Evolutionary conservation across 2,797 vertebrate species (phyloP), one percentile per base, ranked within the genome.

Genomic region (Muscicapa comitata): DNA sequence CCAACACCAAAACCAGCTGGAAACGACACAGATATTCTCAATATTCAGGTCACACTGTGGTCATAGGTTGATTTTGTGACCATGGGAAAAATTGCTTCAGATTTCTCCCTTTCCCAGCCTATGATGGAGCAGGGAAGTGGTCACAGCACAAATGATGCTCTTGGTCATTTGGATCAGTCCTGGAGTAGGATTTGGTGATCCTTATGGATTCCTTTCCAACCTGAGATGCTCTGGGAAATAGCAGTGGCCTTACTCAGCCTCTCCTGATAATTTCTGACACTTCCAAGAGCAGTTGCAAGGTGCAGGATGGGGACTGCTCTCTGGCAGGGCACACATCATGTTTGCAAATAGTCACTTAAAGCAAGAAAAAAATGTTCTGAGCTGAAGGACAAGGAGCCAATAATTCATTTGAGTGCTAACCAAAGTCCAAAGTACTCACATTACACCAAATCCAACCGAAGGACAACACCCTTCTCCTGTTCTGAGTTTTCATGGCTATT

Each of bases 371-470:
- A 55, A 90, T 13, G 68, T 31, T 59, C 51, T 74, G 68, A 17
- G 48, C 57, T 62, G 82, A 62, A 62, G 67, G 79, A 70, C 11
- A 5, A 71, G 86, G 62, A 83, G 65, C 65, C 50, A 28, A 4
- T 54, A 71, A 67, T 38, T 88, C 72, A 14, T 53, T 28, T 57
- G 50, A 9, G 76, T 61, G 88, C 84, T 65, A 94, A 86, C 25
- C 65, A 88, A 91, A 94, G 93, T 88, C 93, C 93, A 86, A 91
- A 94, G 90, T 77, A 13, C 82, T 90, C 76, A 35, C 50, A 2
- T 84, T 88, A 79, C 91, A 90, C 62, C 55, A 88, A 94, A 95
- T 29, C 66, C 85, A 77, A 48, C 57, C 0, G 1, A 37, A 88
- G 53, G 93, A n/a, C 61, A 94, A 78, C 93, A 80, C 89, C 90